These are phyloP conservation scores for Arizona elegans DNA, from an alignment of 2,113 vertebrate species.

Conservation along the genomic window DNA sequence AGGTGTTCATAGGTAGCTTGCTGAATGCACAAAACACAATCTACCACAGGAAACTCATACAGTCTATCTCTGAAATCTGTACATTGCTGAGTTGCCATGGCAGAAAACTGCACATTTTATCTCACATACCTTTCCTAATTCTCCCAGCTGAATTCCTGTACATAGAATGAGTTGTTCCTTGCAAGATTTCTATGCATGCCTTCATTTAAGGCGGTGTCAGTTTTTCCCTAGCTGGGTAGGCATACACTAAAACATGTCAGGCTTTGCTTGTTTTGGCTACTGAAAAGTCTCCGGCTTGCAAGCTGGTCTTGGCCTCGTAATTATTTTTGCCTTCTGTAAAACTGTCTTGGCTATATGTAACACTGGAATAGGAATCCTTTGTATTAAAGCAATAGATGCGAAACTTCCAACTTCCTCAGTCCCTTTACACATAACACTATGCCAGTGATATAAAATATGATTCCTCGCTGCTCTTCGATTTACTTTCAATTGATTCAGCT, in stretches of 20 bases:
- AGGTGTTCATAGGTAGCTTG: background rate
- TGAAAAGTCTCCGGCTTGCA: background rate
- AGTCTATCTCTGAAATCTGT: background rate
- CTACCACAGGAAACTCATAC: background rate
- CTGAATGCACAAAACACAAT: background rate
- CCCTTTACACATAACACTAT: background rate
- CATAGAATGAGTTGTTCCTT: slow-evolving; percentile 17
- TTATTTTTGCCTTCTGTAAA: slow-evolving; percentile 8
- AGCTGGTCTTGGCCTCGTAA: background rate
- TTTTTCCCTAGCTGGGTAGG: background rate
- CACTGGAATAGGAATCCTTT: background rate
- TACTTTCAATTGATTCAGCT: background rate
- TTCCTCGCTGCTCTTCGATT: background rate
- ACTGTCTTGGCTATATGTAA: background rate
- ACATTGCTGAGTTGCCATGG: background rate
- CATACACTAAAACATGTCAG: background rate
- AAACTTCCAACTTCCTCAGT: background rate
- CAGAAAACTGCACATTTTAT: fast-evolving
- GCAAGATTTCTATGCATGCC: background rate
- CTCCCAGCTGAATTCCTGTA: background rate
- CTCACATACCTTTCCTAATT: background rate
- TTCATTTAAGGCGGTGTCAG: background rate
- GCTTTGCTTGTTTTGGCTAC: slow-evolving; percentile 10
- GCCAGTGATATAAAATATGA: background rate
- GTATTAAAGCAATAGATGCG: background rate